These are phyloP conservation scores for Saxidomus purpurata DNA, from an alignment of 1,140 invertebrate genomes.

Conservation along the genomic window DNA sequence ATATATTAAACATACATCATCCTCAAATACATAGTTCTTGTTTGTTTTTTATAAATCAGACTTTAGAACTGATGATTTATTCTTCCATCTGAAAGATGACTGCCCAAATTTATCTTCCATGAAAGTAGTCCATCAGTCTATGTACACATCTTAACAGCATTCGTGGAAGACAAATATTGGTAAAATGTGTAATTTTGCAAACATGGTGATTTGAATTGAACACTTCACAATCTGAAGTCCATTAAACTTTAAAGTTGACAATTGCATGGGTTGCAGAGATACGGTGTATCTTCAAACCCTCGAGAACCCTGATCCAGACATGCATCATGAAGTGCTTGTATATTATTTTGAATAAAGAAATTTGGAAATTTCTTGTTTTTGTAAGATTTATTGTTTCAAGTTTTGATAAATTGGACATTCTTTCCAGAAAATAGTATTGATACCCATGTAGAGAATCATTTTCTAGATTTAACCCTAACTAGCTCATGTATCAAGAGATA, in stretches of 20 bases:
- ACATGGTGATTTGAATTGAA: conserved; percentile 44
- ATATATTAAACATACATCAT: too few species aligned
- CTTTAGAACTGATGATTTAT: too few species aligned
- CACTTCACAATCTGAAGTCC: conserved; percentile 58
- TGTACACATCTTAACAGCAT: conserved; percentile 58
- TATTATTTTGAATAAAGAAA: conserved; percentile 60
- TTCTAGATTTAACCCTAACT: too few species aligned
- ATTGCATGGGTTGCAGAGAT: conserved; percentile 40
- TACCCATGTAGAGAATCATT: too few species aligned
- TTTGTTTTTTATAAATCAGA: too few species aligned
- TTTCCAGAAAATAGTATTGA: too few species aligned
- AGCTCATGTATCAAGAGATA: too few species aligned
- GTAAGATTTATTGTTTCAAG: conserved; percentile 25
- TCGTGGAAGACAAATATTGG: conserved; percentile 66
- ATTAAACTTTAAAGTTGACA: conserved; percentile 58
- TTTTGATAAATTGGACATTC: not conserved
- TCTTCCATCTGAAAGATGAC: too few species aligned
- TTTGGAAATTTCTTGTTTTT: conserved; percentile 55
- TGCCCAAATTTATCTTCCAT: not conserved
- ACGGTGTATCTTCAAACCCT: conserved; percentile 51
- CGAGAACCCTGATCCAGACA: conserved; percentile 25
- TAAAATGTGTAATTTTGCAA: conserved; percentile 59
- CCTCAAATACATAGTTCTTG: too few species aligned
- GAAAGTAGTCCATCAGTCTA: conserved; percentile 31
- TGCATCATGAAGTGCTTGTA: conserved; percentile 47